Percentiles rank a stretch among this genome's conserved stretches.
phyloP scores from a whole-genome alignment of 1,140 invertebrate species.

The Drosophila repletoides region DNA sequence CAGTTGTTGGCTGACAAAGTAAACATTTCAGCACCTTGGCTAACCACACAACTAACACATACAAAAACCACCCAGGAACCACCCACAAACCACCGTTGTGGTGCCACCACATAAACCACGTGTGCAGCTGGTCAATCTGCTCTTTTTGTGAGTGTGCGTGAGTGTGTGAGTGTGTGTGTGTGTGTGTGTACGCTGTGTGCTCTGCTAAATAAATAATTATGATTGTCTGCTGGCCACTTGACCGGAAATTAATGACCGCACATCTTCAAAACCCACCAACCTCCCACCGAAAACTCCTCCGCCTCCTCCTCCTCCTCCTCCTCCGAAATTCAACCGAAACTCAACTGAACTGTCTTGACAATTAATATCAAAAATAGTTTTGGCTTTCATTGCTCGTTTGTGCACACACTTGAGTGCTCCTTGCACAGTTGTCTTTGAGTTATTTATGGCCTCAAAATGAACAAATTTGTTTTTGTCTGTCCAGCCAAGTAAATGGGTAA shows the following conservation, averaged over 20 bases:
- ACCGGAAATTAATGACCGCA: constrained; percentile 72
- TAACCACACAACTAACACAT: constrained; percentile 67
- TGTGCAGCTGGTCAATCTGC: constrained; percentile 74
- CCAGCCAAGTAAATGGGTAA: neutral
- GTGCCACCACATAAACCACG: constrained; percentile 50
- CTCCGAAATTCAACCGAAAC: too few species aligned
- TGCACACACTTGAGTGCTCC: constrained; percentile 65
- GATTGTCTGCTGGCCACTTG: constrained; percentile 75
- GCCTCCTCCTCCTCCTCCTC: neutral
- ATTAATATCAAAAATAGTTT: constrained; percentile 79
- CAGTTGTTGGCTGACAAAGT: constrained; percentile 64
- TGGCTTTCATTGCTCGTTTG: constrained; percentile 20
- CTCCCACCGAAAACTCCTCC: neutral
- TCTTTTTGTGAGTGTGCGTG: too few species aligned
- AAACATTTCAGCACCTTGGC: constrained; percentile 75
- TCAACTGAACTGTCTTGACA: constrained; percentile 44
- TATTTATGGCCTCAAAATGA: constrained; percentile 55
- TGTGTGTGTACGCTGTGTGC: constrained; percentile 45
- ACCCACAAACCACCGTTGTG: neutral
- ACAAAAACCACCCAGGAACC: neutral
- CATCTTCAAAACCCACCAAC: constrained; percentile 41
- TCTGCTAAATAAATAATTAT: constrained; percentile 79
- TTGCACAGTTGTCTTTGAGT: constrained; percentile 48
- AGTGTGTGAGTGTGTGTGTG: too few species aligned
- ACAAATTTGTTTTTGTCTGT: constrained; percentile 11